A percentile compares a stretch with the other conserved stretches of the same genome.
phyloP scores from a whole-genome alignment of 2,113 vertebrate genomes.

The Furnarius figulus region DNA sequence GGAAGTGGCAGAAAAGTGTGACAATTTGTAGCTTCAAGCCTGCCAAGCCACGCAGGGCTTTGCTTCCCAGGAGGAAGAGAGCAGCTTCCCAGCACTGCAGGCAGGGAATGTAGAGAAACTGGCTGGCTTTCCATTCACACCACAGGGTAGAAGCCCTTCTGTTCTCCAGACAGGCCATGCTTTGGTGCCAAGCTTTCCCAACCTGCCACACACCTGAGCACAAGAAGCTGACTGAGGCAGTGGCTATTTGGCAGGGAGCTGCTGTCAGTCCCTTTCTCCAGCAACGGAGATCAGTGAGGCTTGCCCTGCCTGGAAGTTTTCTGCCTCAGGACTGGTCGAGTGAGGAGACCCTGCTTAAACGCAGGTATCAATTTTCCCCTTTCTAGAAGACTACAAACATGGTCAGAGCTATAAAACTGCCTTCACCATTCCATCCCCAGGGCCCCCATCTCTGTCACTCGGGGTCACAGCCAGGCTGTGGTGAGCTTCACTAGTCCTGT shows the following conservation, averaged over 20 bases:
- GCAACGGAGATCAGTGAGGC: background rate
- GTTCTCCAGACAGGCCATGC: background rate
- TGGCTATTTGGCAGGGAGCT: background rate
- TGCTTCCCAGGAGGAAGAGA: background rate
- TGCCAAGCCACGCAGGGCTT: fast-evolving
- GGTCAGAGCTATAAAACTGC: background rate
- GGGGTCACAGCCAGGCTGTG: background rate
- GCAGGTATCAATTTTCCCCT: background rate
- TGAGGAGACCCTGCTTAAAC: background rate
- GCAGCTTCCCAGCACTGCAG: background rate
- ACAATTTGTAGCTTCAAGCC: background rate
- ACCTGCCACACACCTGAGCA: background rate
- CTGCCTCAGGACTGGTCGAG: background rate
- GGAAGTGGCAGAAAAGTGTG: background rate
- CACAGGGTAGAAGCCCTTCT: background rate
- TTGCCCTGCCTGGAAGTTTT: background rate
- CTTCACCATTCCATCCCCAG: background rate
- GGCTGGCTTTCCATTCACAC: background rate
- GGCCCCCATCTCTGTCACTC: background rate
- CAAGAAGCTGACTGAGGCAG: background rate
- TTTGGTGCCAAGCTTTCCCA: background rate
- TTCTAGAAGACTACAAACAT: background rate
- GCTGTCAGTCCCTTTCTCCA: background rate
- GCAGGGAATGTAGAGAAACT: background rate
- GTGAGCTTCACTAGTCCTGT: background rate